Conservation (phyloP, 1,140 invertebrate genomes). For the Akabosia matsudoensis region DNA sequence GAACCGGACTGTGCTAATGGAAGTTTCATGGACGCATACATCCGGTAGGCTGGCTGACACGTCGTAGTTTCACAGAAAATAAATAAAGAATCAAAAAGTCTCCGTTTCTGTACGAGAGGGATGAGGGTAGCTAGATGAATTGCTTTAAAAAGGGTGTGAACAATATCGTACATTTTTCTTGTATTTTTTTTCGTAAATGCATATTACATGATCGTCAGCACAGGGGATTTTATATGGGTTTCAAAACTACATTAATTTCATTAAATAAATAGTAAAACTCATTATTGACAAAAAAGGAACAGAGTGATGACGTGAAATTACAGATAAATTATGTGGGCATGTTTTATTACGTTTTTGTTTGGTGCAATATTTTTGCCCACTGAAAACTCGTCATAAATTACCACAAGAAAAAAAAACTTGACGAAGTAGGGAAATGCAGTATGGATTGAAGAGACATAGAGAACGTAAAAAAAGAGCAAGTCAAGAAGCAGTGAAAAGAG, state of each 20-base stretch:
- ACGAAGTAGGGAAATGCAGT: neutral
- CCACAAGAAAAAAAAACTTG: neutral
- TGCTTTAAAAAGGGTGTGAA: too few species aligned
- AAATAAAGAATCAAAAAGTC: too few species aligned
- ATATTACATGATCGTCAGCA: too few species aligned
- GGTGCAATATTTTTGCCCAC: neutral
- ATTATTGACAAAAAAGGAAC: neutral
- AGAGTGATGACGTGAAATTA: neutral
- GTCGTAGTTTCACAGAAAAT: neutral
- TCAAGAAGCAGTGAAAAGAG: slow-evolving; percentile 7
- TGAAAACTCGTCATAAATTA: neutral
- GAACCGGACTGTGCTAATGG: neutral
- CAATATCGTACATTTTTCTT: too few species aligned
- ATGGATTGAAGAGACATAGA: too few species aligned
- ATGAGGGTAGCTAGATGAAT: too few species aligned
- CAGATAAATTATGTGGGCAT: neutral
- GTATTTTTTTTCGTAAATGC: too few species aligned
- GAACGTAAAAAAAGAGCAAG: neutral
- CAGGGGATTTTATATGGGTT: too few species aligned
- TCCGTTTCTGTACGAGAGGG: too few species aligned
- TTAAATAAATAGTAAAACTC: neutral
- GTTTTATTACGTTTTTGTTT: neutral
- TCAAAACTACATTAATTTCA: too few species aligned
- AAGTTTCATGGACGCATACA: slow-evolving; percentile 13
- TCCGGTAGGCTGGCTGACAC: neutral